Base-by-base conservation (phyloP, 2,888 invertebrate species). In the Antheraea assamensis region DNA sequence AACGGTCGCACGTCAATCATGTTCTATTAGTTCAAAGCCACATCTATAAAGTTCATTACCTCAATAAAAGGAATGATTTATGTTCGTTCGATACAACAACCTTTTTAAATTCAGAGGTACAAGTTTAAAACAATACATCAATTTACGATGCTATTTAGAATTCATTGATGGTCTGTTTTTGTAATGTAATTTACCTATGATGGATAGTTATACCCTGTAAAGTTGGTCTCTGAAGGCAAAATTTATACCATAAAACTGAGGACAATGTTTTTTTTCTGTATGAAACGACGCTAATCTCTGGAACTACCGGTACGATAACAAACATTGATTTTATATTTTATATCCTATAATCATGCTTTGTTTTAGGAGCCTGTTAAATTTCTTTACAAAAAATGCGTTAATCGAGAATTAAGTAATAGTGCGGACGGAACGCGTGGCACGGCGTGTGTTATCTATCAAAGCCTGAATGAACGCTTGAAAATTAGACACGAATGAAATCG, bases 11-110 rank as follows among this genome's bases (percentile, higher is more conserved):
- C 91, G 90, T 88, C 93, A 90, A 93, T 93, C 91, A 87, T 83
- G 83, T 86, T 91, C 88, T 89, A 93, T 92, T 90, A 87, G 90
- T 91, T 91, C 92, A 93, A 92, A 92, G 92, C 87, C 92, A 91
- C 88, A 89, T 92, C 89, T 87, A 90, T 92, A 90, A 89, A 90
- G 90, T 91, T 91, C 89, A 90, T 89, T 90, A 90, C 83, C 86
- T 89, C 87, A 88, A 89, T 89, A 82, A 86, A 85, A 83, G 77
- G 80, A 85, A 82, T 82, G 81, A 87, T 88, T 87, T 86, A 83
- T 82, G 83, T 84, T 80, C 78, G 81, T 79, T 80, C 80, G 81
- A 80, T n/a, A n/a, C n/a, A 31, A 71, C 52, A 31, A 71, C 52
- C 52, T 71, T 71, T 52, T 47, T 24, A 71, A 71, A 49, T 35